Conservation (phyloP, 2,113 vertebrate species). For the Sapayoa aenigma region DNA sequence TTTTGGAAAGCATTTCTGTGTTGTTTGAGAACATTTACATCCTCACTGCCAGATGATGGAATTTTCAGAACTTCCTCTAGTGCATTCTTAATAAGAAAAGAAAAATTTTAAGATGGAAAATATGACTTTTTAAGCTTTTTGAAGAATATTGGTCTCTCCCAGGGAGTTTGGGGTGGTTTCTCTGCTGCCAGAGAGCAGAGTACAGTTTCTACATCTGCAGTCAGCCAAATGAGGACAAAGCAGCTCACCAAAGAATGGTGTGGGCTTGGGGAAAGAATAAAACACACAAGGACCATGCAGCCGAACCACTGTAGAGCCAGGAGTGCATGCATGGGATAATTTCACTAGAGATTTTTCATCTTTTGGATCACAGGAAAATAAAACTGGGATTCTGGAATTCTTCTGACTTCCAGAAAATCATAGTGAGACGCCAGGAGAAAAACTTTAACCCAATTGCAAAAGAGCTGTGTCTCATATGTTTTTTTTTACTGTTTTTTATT, state of each 20-base stretch:
- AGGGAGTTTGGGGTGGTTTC: background rate
- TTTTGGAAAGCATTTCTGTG: background rate
- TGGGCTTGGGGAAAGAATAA: background rate
- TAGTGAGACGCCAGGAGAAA: background rate
- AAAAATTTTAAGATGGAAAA: background rate
- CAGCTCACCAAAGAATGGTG: background rate
- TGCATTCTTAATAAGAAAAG: background rate
- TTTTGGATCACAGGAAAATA: background rate
- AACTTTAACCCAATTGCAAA: background rate
- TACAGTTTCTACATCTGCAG: background rate
- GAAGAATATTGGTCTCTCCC: background rate
- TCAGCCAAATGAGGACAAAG: background rate
- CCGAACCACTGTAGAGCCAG: background rate
- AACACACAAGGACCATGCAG: background rate
- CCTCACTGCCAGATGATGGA: background rate
- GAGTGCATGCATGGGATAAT: background rate
- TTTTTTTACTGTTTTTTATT: background rate
- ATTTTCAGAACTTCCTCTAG: background rate
- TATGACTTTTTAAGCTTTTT: background rate
- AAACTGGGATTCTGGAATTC: background rate
- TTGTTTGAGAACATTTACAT: background rate
- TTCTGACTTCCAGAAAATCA: background rate
- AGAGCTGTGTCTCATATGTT: background rate
- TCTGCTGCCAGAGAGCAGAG: background rate
- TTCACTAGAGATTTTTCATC: background rate